These are phyloP conservation scores for Myiopsitta monachus DNA, from an alignment of 2,113 vertebrate species.

Conservation along the genomic window DNA sequence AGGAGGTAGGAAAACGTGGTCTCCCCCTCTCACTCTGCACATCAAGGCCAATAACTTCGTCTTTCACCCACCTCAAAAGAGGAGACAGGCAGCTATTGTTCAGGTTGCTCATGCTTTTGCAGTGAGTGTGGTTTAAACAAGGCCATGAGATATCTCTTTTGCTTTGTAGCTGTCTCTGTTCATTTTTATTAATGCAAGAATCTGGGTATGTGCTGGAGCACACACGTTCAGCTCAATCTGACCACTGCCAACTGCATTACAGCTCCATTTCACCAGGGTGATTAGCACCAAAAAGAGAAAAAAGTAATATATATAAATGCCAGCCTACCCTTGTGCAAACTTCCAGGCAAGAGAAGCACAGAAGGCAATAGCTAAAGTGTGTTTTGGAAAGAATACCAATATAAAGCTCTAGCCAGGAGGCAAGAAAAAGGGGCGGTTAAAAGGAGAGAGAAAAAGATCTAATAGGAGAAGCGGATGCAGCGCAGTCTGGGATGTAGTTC, in stretches of 20 bases:
- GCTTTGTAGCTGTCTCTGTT: constrained; percentile 7
- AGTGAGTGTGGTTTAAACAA: constrained; percentile 18
- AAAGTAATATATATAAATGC: not conserved
- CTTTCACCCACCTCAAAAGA: not conserved
- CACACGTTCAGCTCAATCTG: constrained; percentile 17
- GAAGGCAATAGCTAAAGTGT: not conserved
- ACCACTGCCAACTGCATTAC: constrained; percentile 38
- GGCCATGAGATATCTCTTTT: not conserved
- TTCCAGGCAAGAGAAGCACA: not conserved
- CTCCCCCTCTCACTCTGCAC: not conserved
- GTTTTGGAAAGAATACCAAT: not conserved
- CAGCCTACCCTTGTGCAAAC: not conserved
- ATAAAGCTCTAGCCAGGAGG: constrained; percentile 8
- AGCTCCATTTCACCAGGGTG: constrained; percentile 50
- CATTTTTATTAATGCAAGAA: constrained; percentile 38
- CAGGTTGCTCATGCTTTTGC: not conserved
- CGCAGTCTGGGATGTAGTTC: not conserved
- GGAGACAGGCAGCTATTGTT: constrained; percentile 31
- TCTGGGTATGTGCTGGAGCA: not conserved
- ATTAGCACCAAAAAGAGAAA: constrained; percentile 28
- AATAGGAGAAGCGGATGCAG: not conserved
- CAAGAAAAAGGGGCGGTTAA: not conserved
- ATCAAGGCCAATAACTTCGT: constrained; percentile 16
- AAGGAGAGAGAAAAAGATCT: constrained; percentile 18
- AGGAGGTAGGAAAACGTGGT: not conserved